Percentiles rank a stretch among this genome's conserved stretches.
These are phyloP conservation scores for Pentalonia nigronervosa DNA, from an alignment of 1,140 invertebrate genomes.

Conservation along the genomic window DNA sequence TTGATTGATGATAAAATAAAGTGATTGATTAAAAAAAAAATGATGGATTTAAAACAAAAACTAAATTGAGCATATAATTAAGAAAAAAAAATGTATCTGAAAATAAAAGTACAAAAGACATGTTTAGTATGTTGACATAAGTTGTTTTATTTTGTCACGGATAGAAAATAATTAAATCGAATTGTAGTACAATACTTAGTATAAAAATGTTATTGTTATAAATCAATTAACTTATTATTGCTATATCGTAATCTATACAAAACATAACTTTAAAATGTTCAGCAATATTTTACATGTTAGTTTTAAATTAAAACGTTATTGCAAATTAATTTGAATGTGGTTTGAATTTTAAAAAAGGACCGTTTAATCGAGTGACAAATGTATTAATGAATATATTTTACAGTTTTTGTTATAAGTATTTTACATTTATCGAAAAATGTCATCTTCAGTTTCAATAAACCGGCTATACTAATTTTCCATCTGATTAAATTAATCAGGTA, in stretches of 20 bases:
- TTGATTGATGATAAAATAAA: constrained; percentile 6
- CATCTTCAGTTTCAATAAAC: neutral
- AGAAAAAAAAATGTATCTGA: neutral
- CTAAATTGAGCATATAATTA: neutral
- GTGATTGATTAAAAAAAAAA: neutral
- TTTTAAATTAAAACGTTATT: neutral
- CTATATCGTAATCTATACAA: neutral
- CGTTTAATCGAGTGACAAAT: neutral
- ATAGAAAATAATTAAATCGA: neutral
- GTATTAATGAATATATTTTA: neutral
- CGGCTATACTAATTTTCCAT: no score
- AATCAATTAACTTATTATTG: neutral
- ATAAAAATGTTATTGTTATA: neutral
- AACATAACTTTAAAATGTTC: neutral
- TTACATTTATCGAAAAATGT: neutral
- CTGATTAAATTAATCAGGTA: neutral
- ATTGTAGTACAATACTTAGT: neutral
- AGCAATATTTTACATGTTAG: neutral
- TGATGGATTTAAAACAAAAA: neutral
- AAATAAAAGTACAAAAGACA: neutral
- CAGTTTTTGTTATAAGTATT: neutral
- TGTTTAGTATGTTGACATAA: neutral
- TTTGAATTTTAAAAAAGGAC: neutral
- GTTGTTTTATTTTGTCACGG: neutral
- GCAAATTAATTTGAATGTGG: neutral